Conservation (phyloP, 2,888 invertebrate species). For the Chloromyia formosa region DNA sequence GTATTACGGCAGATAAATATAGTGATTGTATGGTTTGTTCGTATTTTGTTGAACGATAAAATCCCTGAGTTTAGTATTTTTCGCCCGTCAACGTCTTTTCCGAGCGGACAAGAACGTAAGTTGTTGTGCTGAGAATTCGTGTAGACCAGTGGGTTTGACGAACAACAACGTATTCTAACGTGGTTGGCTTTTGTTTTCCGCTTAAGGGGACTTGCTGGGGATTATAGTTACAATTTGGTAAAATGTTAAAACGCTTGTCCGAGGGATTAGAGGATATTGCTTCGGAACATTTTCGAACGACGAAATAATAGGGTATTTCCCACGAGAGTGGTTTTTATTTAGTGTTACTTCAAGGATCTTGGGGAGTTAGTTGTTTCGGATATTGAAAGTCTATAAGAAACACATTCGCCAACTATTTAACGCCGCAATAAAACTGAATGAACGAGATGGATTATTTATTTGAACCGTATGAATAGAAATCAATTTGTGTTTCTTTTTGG, state of each 20-base stretch:
- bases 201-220: no score
- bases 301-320: background rate
- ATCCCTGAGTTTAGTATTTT: slow-evolving; percentile 27
- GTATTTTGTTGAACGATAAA: slow-evolving; percentile 29
- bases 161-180: no score
- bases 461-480: no score
- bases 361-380: background rate
- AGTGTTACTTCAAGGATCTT: slow-evolving; percentile 4
- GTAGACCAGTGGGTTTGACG: no score
- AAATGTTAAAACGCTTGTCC: no score
- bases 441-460: no score
- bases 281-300: slow-evolving; percentile 3
- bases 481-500: no score
- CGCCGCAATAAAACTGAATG: slow-evolving; percentile 1
- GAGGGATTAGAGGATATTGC: slow-evolving; percentile 29
- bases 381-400: background rate
- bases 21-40: slow-evolving; percentile 23
- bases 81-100: no score
- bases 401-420: slow-evolving; percentile 31
- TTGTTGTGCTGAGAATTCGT: no score
- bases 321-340: slow-evolving; percentile 5
- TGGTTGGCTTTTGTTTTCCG: no score
- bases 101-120: no score
- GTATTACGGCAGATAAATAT: slow-evolving; percentile 18
- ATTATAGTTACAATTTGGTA: no score